Evolutionary conservation across 2,113 vertebrate species (phyloP).

Genomic region (Gambusia holbrooki): DNA sequence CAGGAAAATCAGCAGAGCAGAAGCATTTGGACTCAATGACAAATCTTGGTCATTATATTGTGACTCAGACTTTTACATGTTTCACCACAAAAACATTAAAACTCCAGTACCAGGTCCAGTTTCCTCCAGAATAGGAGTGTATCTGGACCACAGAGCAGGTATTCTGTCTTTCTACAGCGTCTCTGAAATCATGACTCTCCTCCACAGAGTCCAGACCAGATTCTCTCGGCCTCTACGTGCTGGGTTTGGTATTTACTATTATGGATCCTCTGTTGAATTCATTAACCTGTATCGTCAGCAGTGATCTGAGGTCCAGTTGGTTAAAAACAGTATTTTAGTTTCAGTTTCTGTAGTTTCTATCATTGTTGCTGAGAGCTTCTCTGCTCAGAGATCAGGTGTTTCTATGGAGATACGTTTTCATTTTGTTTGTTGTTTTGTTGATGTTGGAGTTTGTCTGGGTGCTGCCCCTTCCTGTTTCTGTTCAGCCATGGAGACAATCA

Average conservation of each 20-base stretch:
- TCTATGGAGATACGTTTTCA: too few relatives aligned
- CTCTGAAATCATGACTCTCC: neutral
- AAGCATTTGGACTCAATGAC: neutral
- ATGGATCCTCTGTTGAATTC: neutral
- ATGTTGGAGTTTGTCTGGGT: too few relatives aligned
- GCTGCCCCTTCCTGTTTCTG: too few relatives aligned
- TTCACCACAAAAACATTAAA: neutral
- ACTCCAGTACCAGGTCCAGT: neutral
- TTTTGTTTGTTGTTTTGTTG: too few relatives aligned
- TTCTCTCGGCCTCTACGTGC: neutral
- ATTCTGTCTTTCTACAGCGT: neutral
- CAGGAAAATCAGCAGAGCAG: neutral
- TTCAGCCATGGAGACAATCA: too few relatives aligned
- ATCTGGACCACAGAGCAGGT: neutral
- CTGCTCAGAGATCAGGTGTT: too few relatives aligned
- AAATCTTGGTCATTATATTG: neutral
- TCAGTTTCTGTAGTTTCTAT: too few relatives aligned
- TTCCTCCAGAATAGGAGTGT: neutral
- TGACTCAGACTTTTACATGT: neutral
- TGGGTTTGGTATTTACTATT: neutral
- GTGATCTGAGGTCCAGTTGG: too few relatives aligned
- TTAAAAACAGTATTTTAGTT: too few relatives aligned
- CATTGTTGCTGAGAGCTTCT: too few relatives aligned
- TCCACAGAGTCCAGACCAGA: neutral
- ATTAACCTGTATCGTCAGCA: neutral